Percentiles rank a stretch among this genome's conserved stretches.
phyloP scores from a whole-genome alignment of 92 coral and sea anemone genomes.

The Zoanthus solanderi region DNA sequence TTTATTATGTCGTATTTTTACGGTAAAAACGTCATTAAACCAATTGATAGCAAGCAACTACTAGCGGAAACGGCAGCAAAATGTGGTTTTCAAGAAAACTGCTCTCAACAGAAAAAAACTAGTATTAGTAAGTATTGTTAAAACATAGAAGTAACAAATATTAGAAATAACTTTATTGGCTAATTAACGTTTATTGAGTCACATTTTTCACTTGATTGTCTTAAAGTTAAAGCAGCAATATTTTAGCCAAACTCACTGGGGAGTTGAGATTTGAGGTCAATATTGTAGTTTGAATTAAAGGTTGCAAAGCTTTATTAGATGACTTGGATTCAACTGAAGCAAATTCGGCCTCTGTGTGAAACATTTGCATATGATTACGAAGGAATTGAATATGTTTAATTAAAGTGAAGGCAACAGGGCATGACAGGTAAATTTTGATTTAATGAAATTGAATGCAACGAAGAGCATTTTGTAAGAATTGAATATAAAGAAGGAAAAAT shows the following conservation, averaged over 20 bases:
- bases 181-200: neutral
- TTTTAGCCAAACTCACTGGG: slow-evolving; percentile 18
- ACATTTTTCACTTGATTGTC: neutral
- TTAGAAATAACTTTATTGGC: neutral
- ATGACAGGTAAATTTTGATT: too few relatives aligned
- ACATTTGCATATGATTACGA: too few relatives aligned
- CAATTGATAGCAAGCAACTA: slow-evolving; percentile 42
- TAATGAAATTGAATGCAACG: too few relatives aligned
- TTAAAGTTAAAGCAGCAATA: slow-evolving; percentile 15
- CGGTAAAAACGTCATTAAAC: slow-evolving; percentile 55
- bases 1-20: slow-evolving; percentile 32
- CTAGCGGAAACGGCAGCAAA: slow-evolving; percentile 7
- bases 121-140: neutral
- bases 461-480: too few relatives aligned
- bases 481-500: too few relatives aligned
- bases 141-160: neutral
- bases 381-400: too few relatives aligned
- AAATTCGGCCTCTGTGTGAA: too few relatives aligned
- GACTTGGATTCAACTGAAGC: too few relatives aligned
- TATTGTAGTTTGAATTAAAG: neutral
- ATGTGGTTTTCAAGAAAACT: neutral
- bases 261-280: slow-evolving; percentile 15
- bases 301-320: too few relatives aligned
- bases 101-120: neutral
- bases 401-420: too few relatives aligned